These are phyloP conservation scores for Drosophila mojavensis DNA, from an alignment of 1,140 invertebrate species.

Conservation along the genomic window DNA sequence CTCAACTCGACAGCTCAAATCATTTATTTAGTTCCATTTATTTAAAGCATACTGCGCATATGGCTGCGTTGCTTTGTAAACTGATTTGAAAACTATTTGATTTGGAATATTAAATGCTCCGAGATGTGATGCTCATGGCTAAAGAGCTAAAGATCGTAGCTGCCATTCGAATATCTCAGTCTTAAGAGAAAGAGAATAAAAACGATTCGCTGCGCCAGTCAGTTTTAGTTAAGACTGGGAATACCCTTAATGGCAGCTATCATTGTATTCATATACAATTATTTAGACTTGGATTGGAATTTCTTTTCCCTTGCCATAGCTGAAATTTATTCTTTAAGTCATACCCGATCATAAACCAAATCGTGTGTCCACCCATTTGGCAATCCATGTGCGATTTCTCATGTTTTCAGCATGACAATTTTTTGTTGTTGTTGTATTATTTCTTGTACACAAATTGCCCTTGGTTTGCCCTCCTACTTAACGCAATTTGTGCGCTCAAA, in stretches of 20 bases:
- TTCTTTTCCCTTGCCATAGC: no score
- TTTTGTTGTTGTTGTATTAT: not conserved
- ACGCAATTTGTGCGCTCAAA: constrained; percentile 24
- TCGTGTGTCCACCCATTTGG: constrained; percentile 5
- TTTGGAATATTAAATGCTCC: constrained; percentile 23
- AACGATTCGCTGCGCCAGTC: no score
- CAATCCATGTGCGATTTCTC: constrained; percentile 28
- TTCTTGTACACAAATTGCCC: constrained; percentile 55
- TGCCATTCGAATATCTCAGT: not conserved
- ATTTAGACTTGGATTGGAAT: no score
- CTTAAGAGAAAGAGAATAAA: not conserved
- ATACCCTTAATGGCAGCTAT: not conserved
- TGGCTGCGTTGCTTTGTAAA: constrained; percentile 32
- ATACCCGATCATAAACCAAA: not conserved
- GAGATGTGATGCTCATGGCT: not conserved
- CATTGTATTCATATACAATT: no score
- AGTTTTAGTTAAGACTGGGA: not conserved
- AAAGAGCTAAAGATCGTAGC: not conserved
- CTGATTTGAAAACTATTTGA: constrained; percentile 8
- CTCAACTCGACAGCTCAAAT: constrained; percentile 13
- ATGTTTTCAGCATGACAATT: constrained; percentile 46
- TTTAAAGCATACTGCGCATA: constrained; percentile 19
- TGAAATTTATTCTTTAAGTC: not conserved
- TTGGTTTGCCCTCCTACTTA: constrained; percentile 43
- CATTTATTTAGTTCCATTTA: constrained; percentile 46